Base-by-base conservation (phyloP, 2,888 invertebrate species). In the Oligia strigilis region DNA sequence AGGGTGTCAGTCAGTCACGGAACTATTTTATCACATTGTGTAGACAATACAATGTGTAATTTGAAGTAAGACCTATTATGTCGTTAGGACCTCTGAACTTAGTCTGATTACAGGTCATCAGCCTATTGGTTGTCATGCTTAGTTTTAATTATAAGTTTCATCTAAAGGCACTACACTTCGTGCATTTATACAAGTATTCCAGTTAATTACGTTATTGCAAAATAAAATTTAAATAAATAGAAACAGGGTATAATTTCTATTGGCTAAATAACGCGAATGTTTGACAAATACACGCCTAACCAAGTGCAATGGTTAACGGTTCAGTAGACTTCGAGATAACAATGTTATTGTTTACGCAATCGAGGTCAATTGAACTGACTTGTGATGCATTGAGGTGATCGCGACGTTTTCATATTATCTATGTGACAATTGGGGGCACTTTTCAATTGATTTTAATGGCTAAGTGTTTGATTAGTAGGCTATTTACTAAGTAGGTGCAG, bases 311-410 rank as follows among this genome's bases (percentile, higher is more conserved):
- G 49, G 13, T 46, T 70, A 62, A 83, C 75, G 36, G 72, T 83
- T 23, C 55, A 73, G 23, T 43, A 75, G 4, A 17, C 66, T 64
- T 40, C 46, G 64, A 80, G 75, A 86, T 78, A 81, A 72, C 62
- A 81, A 69, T 75, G 78, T 74, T 74, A 69, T 78, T 81, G 64
- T 87, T 86, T 87, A 86, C 74, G 72, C 55, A 80, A 77, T 80
- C 76, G 67, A 72, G 80, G 75, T 82, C 89, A 85, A 86, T 82
- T 77, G 72, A 69, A 62, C 36, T 74, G 76, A 78, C 72, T 77
- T 62, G 62, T 82, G 73, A 72, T 78, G 62, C 55, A 71, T 76
- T 74, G 72, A 80, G 60, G 77, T 83, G 78, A 76, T 84, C 73
- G 65, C 17, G 36, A 62, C 29, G 17, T 71, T 78, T 69, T 43